Base-by-base conservation (phyloP, 92 coral and sea anemone species). In the Epizoanthus rinbou region DNA sequence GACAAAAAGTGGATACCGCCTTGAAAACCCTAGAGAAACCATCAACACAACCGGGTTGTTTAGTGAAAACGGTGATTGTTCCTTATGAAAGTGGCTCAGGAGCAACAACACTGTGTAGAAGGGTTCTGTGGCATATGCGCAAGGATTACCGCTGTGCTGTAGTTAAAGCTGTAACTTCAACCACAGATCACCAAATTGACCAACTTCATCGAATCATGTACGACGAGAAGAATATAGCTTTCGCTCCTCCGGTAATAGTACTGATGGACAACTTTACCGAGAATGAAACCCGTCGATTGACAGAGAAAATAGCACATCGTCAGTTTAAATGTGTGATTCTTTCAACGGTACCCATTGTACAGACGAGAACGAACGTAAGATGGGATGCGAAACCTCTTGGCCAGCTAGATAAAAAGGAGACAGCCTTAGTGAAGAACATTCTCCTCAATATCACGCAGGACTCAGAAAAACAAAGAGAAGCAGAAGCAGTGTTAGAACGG, bases 1-100 rank as follows among this genome's bases (percentile, higher is more conserved):
- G 24, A 19, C n/a, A 9, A 6, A 80, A 69, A 73, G 52, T 86
- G 18, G 90, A 90, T 4, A 25, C 43, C 11, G 73, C 78, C 11
- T 39, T 90, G 21, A 86, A 86, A 39, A 24, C 66, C 69, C 39
- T 90, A 43, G 43, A 74, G 39, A 71, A 57, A 17, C 67, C 76
- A 6, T 45, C 28, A 15, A 54, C 35, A 16, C 89, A 89, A 24
- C 22, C 33, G 57, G 68, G 25, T 25, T 73, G 84, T 22, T 21
- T 54, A 59, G 92, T 86, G 19, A 81, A 79, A 75, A 90, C 88
- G n/a, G 85, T 90, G 9, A 79, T 43, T 23, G 37, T 90, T 5
- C 74, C 85, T 15, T 90, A 90, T 54, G 93, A 89, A 71, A 73
- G 87, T 8, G 93, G 93, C 15, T 83, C 93, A 65, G 93, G 93